Evolutionary conservation across 2,888 invertebrate species (phyloP), one percentile per base, ranked within the genome.

Genomic region (Acleris sparsana): DNA sequence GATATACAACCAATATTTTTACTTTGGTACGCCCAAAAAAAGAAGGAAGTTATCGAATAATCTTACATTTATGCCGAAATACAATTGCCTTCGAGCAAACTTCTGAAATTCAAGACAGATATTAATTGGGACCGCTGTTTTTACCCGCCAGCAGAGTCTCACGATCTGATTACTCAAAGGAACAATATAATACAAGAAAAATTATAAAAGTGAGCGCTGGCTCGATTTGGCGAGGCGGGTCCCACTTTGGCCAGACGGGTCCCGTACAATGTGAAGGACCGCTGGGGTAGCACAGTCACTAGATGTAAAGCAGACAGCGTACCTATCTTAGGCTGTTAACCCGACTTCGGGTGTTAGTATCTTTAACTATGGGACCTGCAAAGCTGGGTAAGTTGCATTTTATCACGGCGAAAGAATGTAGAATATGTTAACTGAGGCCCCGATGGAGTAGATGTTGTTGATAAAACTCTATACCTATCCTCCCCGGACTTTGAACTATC

Each of bases 241-340:
- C 77, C 78, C 70, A 72, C 73, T 84, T 84, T 84, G 85, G 85
- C 72, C 69, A 80, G 72, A 81, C 83, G 68, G 71, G 73, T 80
- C 76, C 78, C 77, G 74, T 74, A 72, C 72, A 75, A 74, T 68
- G 75, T 71, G 73, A 67, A 72, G 75, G 73, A 73, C 75, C 74
- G 76, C 76, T 73, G 73, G 73, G 71, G 72, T 72, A 74, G 74
- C 73, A 57, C 56, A 66, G 66, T 53, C 22, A 0, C 39, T 43
- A 51, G 53, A 60, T 49, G 25, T n/a, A n/a, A 17, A 33, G 49
- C 49, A 58, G 18, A 33, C 48, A 18, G 16, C 17, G 2, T 22
- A 13, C 4, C 3, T 20, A 13, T 11, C 3, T 20, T 22, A 16
- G 20, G 11, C 1, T 6, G 6, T 16, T n/a, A 3, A 44, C 4